Evolutionary conservation across 2,888 invertebrate genomes (phyloP), one percentile per base, ranked within the genome.

Genomic region (Cephus pygmeus): DNA sequence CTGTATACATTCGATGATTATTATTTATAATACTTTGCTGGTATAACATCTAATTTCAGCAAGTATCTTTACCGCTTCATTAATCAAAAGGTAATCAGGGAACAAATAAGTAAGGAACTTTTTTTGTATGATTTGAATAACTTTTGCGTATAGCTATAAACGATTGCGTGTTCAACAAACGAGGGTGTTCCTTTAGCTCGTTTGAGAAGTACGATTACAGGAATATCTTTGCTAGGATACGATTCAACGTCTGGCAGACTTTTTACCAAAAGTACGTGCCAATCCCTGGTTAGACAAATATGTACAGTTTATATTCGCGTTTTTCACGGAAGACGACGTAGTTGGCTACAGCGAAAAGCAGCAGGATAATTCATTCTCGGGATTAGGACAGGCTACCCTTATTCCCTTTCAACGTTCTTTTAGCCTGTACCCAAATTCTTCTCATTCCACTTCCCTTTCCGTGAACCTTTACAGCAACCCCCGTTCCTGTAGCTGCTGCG

Each of bases 321-420:
- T 23, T 56, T 56, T 56, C 56, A 23, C 23, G 23, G 56, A 56
- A 56, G 9, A 56, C 9, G 9, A 15, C 35, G 74, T 35, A 35
- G 34, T 34, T 35, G 74, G 9, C 23, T 23, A 74, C 4, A 34
- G 35, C 34, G n/a, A 23, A 74, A 74, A 74, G 34, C 35, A 36
- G 73, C 56, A 73, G n/a, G 78, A 73, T 76, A 78, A 78, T 78
- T 78, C 78, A 76, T 78, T 73, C 68, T 76, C 76, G 35, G 76
- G 76, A 78, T 78, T 78, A 78, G 68, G 78, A 76, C 75, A 23
- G 6, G 68, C 68, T 12, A 11, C 33, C 30, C 68, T 68, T 68
- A 23, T 56, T 75, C 33, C 23, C 31, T 31, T 15, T 15, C n/a
- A 23, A 31, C 3, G 6, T 36, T 34, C 36, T 23, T 31, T 23